Percentiles rank a stretch among this genome's conserved stretches.
Conservation (phyloP, 2,113 vertebrate species). For the Leuciscus idus region DNA sequence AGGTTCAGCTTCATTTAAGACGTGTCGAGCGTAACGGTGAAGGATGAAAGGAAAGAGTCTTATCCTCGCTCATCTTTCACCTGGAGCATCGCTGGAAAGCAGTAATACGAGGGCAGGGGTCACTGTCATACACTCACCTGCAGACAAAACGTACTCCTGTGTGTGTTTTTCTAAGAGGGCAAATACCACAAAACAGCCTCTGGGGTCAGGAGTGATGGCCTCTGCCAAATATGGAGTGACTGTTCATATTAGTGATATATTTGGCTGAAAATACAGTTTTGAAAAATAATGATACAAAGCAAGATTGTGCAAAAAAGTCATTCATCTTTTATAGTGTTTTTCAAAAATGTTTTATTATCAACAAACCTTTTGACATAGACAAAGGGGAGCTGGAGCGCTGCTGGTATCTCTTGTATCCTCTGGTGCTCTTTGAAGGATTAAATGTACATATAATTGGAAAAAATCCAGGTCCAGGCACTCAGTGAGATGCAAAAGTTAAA, state of each 20-base stretch:
- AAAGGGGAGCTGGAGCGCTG: too few relatives aligned
- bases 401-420: too few relatives aligned
- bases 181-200: slow-evolving; percentile 18
- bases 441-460: too few relatives aligned
- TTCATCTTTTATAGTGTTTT: neutral
- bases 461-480: too few relatives aligned
- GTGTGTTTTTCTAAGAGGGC: neutral
- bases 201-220: neutral
- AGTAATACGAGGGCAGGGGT: neutral
- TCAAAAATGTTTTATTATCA: neutral
- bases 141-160: neutral
- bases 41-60: slow-evolving; percentile 21
- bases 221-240: neutral
- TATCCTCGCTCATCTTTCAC: slow-evolving; percentile 29
- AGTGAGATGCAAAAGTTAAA: too few relatives aligned
- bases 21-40: neutral
- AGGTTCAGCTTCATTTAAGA: neutral
- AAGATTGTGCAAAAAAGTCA: neutral
- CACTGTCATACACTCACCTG: neutral
- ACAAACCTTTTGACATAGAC: neutral
- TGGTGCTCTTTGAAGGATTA: too few relatives aligned
- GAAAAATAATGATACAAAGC: neutral
- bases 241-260: neutral
- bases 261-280: neutral
- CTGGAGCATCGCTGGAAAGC: neutral